Evolutionary conservation across 2,888 invertebrate genomes (phyloP).

Genomic region (Brachycybe producta): DNA sequence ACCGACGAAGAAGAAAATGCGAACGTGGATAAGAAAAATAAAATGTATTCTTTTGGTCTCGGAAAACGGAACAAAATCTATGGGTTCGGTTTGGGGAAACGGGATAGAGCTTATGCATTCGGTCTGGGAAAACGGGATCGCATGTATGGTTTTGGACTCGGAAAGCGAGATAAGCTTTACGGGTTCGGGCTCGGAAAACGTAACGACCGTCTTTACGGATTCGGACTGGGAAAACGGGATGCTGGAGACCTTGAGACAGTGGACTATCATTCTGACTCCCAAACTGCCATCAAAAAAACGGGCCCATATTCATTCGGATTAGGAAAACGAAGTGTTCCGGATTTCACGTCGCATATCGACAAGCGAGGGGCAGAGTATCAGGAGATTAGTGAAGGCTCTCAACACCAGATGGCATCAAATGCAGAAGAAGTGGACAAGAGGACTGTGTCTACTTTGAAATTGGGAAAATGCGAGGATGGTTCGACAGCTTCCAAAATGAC

Average conservation of each 20-base stretch:
- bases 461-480: conserved; percentile 11
- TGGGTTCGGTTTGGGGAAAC: conserved; percentile 4
- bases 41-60: conserved; percentile 4
- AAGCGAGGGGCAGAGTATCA: too few relatives aligned
- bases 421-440: conserved; percentile 11
- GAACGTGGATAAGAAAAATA: not conserved
- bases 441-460: conserved; percentile 5
- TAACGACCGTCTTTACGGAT: not conserved
- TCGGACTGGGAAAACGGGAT: conserved; percentile 8
- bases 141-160: conserved; percentile 1
- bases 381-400: too few relatives aligned
- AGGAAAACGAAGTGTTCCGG: conserved; percentile 4
- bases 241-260: not conserved
- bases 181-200: conserved; percentile 5
- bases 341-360: too few relatives aligned
- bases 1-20: not conserved
- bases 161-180: not conserved
- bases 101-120: not conserved
- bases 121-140: not conserved
- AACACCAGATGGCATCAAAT: not conserved
- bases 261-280: not conserved
- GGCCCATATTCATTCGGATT: conserved; percentile 8
- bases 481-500: not conserved
- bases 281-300: not conserved
- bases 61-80: conserved; percentile 13